Conservation (phyloP, 2,113 vertebrate species). For the Oncorhynchus nerka region DNA sequence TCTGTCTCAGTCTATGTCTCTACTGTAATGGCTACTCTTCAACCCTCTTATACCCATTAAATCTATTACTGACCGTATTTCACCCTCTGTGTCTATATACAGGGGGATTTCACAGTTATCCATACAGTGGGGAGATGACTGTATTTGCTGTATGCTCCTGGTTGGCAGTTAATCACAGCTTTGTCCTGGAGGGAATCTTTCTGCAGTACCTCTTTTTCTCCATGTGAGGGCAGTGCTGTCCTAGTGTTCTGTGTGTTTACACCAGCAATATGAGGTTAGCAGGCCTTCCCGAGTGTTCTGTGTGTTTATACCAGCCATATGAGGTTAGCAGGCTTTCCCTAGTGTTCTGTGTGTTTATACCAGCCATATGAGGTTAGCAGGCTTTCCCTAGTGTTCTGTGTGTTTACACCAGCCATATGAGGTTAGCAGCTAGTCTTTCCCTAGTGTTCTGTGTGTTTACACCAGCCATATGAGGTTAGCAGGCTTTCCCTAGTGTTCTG, state of each 20-base stretch:
- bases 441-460: no score
- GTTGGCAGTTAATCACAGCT: conserved; percentile 78
- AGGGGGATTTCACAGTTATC: conserved; percentile 86
- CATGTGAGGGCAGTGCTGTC: conserved; percentile 89
- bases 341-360: no score
- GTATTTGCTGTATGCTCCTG: conserved; percentile 71
- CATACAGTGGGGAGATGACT: conserved; percentile 64
- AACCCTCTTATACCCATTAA: conserved; percentile 83
- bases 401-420: no score
- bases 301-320: no score
- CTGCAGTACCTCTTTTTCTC: conserved; percentile 29
- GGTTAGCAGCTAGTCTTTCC: no score
- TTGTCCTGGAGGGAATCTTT: conserved; percentile 66
- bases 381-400: no score
- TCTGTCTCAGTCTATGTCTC: neutral
- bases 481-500: no score
- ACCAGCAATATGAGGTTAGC: neutral
- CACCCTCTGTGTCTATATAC: conserved; percentile 78
- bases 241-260: conserved; percentile 59
- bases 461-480: no score
- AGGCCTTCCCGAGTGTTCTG: no score
- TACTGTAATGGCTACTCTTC: conserved; percentile 76
- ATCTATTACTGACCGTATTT: conserved; percentile 86
- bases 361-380: no score
- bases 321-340: no score